These are phyloP conservation scores for Zoanthus solanderi DNA, from an alignment of 92 coral and sea anemone genomes.

Conservation along the genomic window DNA sequence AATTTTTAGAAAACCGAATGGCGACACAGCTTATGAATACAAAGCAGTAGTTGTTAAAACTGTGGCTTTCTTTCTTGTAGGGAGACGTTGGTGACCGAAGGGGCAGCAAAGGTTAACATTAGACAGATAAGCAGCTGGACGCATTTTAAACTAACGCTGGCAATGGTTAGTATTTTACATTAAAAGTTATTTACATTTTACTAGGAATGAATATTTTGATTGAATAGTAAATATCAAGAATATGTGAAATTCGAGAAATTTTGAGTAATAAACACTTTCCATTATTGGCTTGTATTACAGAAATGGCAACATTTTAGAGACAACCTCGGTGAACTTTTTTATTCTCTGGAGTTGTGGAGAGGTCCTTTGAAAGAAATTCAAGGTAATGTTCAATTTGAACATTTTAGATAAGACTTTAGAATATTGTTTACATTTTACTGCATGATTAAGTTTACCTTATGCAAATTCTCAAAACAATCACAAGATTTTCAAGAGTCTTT, in stretches of 20 bases:
- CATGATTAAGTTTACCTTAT: too few species aligned
- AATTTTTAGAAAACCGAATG: too few species aligned
- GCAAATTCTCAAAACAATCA: too few species aligned
- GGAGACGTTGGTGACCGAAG: conserved; percentile 21
- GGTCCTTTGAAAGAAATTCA: conserved; percentile 84
- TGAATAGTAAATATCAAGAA: too few species aligned
- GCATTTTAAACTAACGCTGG: conserved; percentile 80
- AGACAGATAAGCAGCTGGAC: conserved; percentile 84
- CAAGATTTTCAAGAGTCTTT: too few species aligned
- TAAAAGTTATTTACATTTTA: not conserved
- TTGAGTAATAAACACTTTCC: too few species aligned
- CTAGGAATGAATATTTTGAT: not conserved
- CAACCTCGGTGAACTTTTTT: conserved; percentile 65
- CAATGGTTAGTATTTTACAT: conserved; percentile 71
- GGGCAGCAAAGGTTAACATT: conserved; percentile 43
- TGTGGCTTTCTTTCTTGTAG: not conserved
- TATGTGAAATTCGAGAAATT: too few species aligned
- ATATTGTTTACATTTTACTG: too few species aligned
- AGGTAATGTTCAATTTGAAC: conserved; percentile 50
- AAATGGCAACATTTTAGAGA: conserved; percentile 94
- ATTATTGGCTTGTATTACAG: conserved; percentile 42
- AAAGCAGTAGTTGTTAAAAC: not conserved
- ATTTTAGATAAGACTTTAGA: too few species aligned
- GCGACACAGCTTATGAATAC: not conserved
- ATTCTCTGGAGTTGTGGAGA: conserved; percentile 86